Conservation (phyloP, 2,888 invertebrate genomes). For the Leucophenga montana region DNA sequence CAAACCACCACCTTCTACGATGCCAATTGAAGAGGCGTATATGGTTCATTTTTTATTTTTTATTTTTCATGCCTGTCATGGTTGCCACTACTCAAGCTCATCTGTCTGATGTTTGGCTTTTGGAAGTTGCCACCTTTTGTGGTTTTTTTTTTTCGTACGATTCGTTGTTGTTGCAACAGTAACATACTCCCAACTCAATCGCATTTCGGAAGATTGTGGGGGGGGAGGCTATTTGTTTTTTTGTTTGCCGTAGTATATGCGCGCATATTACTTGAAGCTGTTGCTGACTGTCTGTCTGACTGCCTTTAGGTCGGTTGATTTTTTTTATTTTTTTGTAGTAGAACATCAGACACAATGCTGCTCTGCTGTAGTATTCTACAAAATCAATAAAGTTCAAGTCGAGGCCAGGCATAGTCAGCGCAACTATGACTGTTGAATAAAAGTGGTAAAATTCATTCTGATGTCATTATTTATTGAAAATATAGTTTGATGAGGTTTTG, state of each 20-base stretch:
- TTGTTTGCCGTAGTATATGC: background rate
- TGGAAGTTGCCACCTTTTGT: constrained; percentile 26
- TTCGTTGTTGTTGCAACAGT: background rate
- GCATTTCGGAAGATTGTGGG: constrained; percentile 44
- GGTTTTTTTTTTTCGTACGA: constrained; percentile 7
- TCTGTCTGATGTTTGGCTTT: no score
- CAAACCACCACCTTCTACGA: background rate
- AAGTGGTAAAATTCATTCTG: constrained; percentile 16
- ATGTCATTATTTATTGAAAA: constrained; percentile 65
- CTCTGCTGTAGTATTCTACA: background rate
- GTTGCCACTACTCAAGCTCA: constrained; percentile 23
- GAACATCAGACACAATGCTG: background rate
- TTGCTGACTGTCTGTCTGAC: background rate
- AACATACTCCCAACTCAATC: constrained; percentile 40
- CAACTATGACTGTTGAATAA: constrained; percentile 30
- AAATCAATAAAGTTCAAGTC: constrained; percentile 59
- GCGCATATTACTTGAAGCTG: background rate
- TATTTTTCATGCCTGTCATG: constrained; percentile 47
- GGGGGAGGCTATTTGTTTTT: no score
- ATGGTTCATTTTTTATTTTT: background rate
- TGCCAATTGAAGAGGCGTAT: constrained; percentile 23
- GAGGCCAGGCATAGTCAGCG: constrained; percentile 5
- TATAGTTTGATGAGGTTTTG: constrained; percentile 65
- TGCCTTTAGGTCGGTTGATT: background rate
- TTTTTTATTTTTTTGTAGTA: no score